phyloP scores from a whole-genome alignment of 2,113 vertebrate species.

The Gasterosteus aculeatus region DNA sequence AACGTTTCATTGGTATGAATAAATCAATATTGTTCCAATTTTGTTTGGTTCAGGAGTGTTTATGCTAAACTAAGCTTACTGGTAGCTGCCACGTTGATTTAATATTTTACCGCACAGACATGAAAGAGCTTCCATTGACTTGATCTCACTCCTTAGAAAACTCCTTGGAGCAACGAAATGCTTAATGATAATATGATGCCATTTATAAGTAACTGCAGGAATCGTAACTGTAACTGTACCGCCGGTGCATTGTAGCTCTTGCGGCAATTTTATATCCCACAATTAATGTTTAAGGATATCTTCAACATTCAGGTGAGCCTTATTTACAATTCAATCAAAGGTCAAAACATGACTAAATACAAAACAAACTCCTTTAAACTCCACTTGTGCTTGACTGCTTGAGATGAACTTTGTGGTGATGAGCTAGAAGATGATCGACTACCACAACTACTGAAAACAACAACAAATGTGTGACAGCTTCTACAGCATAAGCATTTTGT shows the following conservation, averaged over 20 bases:
- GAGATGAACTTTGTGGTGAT: neutral
- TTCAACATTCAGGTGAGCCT: neutral
- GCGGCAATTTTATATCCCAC: neutral
- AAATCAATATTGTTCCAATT: neutral
- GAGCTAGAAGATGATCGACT: neutral
- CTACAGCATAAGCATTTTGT: neutral
- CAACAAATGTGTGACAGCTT: neutral
- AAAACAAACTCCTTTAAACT: neutral
- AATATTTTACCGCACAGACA: neutral
- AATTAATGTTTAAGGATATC: neutral
- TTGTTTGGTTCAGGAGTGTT: neutral
- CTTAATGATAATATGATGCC: neutral
- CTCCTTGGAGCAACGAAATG: neutral
- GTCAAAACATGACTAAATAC: neutral
- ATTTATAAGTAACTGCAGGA: neutral
- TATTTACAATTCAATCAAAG: neutral
- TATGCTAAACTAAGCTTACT: neutral
- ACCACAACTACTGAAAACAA: neutral
- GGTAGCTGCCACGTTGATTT: neutral
- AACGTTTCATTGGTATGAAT: neutral
- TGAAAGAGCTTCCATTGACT: neutral
- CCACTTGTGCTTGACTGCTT: neutral
- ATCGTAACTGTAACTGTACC: neutral
- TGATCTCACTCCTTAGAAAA: neutral
- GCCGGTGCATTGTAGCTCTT: neutral